Percentiles rank a stretch among this genome's conserved stretches.
phyloP scores from a whole-genome alignment of 2,797 vertebrate genomes.

The Martes flavigula region DNA sequence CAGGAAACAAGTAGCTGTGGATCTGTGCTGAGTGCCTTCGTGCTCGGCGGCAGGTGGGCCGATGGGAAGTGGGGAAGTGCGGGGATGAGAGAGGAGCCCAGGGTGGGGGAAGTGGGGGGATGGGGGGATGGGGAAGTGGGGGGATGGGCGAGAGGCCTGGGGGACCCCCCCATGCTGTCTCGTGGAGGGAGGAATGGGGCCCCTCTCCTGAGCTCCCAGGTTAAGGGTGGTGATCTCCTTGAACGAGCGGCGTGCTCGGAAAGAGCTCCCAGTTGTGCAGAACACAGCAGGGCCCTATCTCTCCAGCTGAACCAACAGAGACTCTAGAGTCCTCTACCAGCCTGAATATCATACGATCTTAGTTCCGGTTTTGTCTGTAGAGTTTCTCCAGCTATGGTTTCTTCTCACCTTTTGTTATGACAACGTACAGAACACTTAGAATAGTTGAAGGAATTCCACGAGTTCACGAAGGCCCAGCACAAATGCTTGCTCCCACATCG shows the following conservation, averaged over 20 bases:
- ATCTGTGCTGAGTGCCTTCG: too few relatives aligned
- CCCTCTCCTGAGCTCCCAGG: neutral
- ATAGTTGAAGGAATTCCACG: neutral
- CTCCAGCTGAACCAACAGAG: neutral
- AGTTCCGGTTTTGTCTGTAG: neutral
- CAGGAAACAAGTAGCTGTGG: neutral
- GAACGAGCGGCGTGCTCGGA: accelerated
- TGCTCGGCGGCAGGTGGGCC: neutral
- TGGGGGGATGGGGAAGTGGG: too few relatives aligned
- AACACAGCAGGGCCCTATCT: neutral
- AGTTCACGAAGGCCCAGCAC: neutral
- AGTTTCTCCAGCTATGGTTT: neutral
- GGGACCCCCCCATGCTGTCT: neutral
- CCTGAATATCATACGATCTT: neutral
- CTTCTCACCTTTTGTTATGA: neutral
- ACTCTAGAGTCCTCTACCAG: neutral
- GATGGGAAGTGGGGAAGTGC: neutral
- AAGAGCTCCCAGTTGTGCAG: neutral
- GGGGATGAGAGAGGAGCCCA: neutral
- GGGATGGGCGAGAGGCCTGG: neutral
- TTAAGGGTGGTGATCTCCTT: neutral
- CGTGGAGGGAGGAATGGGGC: neutral
- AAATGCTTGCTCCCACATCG: neutral
- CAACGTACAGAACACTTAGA: neutral
- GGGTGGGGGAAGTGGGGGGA: too few relatives aligned